These are phyloP conservation scores for Tangara arthus DNA, from an alignment of 2,797 vertebrate species.

Conservation along the genomic window DNA sequence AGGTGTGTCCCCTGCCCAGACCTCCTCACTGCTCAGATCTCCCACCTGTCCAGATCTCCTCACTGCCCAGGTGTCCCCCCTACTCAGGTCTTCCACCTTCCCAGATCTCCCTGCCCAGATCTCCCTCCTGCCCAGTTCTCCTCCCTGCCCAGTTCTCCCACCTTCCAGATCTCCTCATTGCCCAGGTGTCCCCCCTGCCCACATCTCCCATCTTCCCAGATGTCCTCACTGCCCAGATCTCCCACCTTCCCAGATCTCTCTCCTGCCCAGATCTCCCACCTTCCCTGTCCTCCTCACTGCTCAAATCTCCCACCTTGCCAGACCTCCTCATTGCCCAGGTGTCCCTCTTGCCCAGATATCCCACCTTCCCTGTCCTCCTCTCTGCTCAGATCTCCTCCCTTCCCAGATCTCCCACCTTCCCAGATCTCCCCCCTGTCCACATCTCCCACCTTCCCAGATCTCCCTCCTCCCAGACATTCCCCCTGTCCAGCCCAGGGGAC, in stretches of 20 bases:
- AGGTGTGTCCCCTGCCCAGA: background rate
- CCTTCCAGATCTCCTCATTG: too few relatives aligned
- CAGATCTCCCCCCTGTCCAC: too few relatives aligned
- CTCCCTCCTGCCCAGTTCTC: too few relatives aligned
- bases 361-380: background rate
- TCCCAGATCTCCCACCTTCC: too few relatives aligned
- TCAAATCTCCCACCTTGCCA: background rate
- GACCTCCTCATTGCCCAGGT: background rate
- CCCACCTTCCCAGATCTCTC: background rate
- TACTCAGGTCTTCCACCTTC: background rate
- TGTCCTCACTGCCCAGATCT: background rate
- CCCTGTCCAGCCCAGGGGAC: background rate
- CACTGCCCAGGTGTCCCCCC: too few relatives aligned
- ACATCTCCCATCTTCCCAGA: background rate
- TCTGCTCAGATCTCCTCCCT: background rate
- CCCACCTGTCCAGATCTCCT: too few relatives aligned
- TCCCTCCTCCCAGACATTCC: background rate
- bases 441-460: too few relatives aligned
- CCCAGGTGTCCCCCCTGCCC: too few relatives aligned
- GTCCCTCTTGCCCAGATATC: too few relatives aligned
- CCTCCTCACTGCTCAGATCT: background rate
- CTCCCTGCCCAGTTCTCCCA: too few relatives aligned
- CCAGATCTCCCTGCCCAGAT: background rate
- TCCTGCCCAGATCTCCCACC: rapidly evolving
- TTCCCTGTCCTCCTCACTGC: too few relatives aligned